These are phyloP conservation scores for Agrotis clavis DNA, from an alignment of 2,888 invertebrate species.

Conservation along the genomic window DNA sequence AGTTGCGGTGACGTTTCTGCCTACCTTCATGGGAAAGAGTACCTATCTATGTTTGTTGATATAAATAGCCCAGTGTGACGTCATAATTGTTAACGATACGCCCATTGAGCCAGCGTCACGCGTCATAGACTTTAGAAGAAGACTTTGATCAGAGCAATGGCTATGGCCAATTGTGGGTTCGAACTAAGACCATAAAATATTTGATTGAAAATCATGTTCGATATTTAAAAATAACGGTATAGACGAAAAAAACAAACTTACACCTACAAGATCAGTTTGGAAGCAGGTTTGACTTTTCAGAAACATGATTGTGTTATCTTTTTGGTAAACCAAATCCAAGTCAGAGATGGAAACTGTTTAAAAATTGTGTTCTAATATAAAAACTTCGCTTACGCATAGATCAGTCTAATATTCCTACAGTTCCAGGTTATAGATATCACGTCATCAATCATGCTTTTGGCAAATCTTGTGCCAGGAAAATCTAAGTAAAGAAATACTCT, in stretches of 20 bases:
- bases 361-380: not conserved
- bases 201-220: not conserved
- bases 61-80: constrained; percentile 24
- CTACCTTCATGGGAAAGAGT: not conserved
- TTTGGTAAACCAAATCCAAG: not conserved
- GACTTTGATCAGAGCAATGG: constrained; percentile 13
- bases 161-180: not conserved
- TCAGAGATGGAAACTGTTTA: not conserved
- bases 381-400: not conserved
- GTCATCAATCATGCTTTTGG: not conserved
- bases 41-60: not conserved
- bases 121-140: constrained; percentile 17
- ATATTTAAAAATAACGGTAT: not conserved
- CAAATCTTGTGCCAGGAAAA: not conserved
- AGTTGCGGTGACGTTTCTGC: not conserved
- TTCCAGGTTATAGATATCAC: not conserved
- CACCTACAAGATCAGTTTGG: not conserved
- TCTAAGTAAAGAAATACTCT: no score
- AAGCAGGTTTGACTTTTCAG: not conserved
- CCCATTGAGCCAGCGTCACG: constrained; percentile 40
- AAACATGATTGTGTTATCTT: no score
- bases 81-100: constrained; percentile 41
- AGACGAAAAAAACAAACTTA: not conserved
- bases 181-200: constrained; percentile 10
- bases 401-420: not conserved